Percentiles rank a stretch among this genome's conserved stretches.
Conservation (phyloP, 2,888 invertebrate genomes). For the Aphidoletes aphidimyza region DNA sequence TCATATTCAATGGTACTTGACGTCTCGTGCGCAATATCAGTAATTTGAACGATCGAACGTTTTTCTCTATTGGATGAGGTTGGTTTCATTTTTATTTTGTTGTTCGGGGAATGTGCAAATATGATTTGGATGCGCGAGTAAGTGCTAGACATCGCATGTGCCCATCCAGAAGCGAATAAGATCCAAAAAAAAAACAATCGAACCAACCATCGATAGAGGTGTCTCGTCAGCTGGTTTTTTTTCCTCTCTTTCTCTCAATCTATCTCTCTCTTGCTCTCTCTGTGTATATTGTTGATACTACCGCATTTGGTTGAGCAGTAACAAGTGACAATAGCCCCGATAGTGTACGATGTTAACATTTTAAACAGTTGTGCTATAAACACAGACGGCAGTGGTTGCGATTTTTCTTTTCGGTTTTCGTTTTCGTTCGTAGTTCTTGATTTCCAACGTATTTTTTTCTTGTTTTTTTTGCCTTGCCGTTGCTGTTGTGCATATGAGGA, state of each 20-base stretch:
- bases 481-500: not conserved
- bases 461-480: not conserved
- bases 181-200: not conserved
- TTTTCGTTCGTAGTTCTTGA: not conserved
- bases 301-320: conserved; percentile 11
- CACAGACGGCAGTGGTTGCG: conserved; percentile 41
- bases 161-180: not conserved
- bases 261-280: too few species aligned
- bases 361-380: conserved; percentile 20
- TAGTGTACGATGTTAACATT: conserved; percentile 31
- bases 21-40: too few species aligned
- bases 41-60: too few species aligned
- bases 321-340: conserved; percentile 43
- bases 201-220: not conserved
- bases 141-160: not conserved
- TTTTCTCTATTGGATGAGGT: too few species aligned
- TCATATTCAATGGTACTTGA: too few species aligned
- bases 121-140: too few species aligned
- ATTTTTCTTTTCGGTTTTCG: not conserved
- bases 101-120: too few species aligned
- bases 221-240: conserved; percentile 45
- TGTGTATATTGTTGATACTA: too few species aligned
- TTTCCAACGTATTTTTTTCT: not conserved
- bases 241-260: too few species aligned
- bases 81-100: too few species aligned